A percentile compares a stretch with the other conserved stretches of the same genome.
Conservation (phyloP, 2,113 vertebrate genomes). For the Pogonocichla stellata region DNA sequence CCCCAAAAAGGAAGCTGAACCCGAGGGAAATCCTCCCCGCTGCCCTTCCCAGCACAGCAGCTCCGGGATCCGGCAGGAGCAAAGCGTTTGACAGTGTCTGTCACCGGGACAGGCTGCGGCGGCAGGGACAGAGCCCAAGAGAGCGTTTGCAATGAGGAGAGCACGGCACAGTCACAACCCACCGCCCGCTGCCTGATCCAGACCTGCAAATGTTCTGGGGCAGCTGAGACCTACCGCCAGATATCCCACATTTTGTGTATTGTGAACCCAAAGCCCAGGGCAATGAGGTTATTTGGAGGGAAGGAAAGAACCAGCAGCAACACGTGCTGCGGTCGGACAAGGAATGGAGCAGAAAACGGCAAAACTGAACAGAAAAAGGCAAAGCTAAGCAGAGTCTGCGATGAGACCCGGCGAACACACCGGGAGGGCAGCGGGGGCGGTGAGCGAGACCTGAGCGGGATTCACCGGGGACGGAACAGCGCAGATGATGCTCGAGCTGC, state of each 20-base stretch:
- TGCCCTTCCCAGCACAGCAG: neutral
- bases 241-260: accelerated
- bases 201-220: accelerated
- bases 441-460: accelerated
- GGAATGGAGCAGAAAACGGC: neutral
- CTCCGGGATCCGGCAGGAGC: neutral
- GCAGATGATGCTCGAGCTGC: accelerated
- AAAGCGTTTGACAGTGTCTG: neutral
- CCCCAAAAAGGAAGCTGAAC: neutral
- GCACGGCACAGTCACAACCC: accelerated
- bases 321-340: neutral
- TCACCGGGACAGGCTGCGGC: neutral
- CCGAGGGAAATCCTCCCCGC: neutral
- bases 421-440: neutral
- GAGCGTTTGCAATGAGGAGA: accelerated
- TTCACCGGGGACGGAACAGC: accelerated
- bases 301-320: neutral
- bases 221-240: neutral
- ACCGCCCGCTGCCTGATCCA: neutral
- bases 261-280: neutral
- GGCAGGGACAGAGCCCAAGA: neutral
- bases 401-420: accelerated
- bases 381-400: accelerated
- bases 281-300: accelerated
- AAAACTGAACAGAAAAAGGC: neutral